Conservation (phyloP, 1,140 invertebrate species). For the Parapsyche elsis region DNA sequence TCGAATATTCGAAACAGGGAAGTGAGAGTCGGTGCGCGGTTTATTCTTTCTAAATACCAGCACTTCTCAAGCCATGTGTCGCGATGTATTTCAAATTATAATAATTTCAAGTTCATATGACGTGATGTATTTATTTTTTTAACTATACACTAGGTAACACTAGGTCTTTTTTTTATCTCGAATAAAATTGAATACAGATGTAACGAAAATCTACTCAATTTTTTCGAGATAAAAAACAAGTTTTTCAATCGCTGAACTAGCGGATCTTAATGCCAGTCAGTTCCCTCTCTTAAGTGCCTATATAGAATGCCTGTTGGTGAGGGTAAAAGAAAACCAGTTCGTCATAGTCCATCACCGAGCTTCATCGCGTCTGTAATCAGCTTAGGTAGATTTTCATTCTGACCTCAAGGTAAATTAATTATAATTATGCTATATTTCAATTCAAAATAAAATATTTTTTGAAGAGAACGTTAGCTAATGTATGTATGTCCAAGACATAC, state of each 20-base stretch:
- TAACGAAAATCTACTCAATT: too few species aligned
- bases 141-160: too few species aligned
- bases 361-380: background rate
- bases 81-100: too few species aligned
- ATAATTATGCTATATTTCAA: too few species aligned
- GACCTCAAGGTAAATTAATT: too few species aligned
- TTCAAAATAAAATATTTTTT: too few species aligned
- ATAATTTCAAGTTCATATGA: too few species aligned
- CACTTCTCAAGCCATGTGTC: background rate
- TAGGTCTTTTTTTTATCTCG: too few species aligned
- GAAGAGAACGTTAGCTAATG: too few species aligned
- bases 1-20: background rate
- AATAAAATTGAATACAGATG: too few species aligned
- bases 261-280: background rate
- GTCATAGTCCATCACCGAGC: background rate
- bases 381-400: background rate
- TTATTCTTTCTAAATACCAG: background rate
- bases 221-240: background rate
- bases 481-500: too few species aligned
- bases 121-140: too few species aligned
- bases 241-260: background rate
- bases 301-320: background rate
- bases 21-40: background rate
- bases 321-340: conserved; percentile 4
- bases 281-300: background rate